Percentiles rank a stretch among this genome's conserved stretches.
These are phyloP conservation scores for Nasonia longicornis DNA, from an alignment of 1,140 invertebrate genomes.

Conservation along the genomic window DNA sequence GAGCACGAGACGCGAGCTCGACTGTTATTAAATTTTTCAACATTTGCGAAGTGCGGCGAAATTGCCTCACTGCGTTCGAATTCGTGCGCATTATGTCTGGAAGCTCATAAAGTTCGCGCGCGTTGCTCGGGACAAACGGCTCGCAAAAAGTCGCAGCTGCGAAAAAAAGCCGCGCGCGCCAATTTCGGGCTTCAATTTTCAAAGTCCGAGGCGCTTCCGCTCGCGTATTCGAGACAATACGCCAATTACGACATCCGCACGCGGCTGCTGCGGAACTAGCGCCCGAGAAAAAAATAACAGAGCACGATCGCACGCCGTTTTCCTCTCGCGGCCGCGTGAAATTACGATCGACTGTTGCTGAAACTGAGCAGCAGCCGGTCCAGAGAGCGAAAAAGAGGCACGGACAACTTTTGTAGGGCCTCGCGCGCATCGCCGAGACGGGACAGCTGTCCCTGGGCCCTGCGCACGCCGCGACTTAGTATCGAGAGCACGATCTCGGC, in stretches of 20 bases:
- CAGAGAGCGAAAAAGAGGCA: background rate
- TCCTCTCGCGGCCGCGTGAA: constrained; percentile 18
- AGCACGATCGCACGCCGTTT: background rate
- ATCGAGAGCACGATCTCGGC: constrained; percentile 20
- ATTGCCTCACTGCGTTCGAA: too few species aligned
- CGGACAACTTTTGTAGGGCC: background rate
- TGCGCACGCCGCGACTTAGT: background rate
- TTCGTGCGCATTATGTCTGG: too few species aligned
- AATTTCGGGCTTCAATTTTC: constrained; percentile 33
- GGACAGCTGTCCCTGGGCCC: constrained; percentile 23
- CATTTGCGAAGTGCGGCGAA: too few species aligned
- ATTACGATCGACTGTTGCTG: constrained; percentile 16
- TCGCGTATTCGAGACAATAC: constrained; percentile 18
- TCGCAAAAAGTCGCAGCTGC: background rate
- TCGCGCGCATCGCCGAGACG: background rate
- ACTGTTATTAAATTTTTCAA: too few species aligned
- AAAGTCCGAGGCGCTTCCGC: constrained; percentile 23
- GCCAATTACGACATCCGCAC: constrained; percentile 19
- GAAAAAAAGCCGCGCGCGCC: background rate
- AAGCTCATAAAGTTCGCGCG: too few species aligned
- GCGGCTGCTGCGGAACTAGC: background rate
- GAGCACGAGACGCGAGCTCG: too few species aligned
- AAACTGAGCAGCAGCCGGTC: background rate
- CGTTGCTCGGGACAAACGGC: background rate
- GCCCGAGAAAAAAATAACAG: background rate